Conservation (phyloP, 2,797 vertebrate genomes). For the Melanotaenia boesemani region DNA sequence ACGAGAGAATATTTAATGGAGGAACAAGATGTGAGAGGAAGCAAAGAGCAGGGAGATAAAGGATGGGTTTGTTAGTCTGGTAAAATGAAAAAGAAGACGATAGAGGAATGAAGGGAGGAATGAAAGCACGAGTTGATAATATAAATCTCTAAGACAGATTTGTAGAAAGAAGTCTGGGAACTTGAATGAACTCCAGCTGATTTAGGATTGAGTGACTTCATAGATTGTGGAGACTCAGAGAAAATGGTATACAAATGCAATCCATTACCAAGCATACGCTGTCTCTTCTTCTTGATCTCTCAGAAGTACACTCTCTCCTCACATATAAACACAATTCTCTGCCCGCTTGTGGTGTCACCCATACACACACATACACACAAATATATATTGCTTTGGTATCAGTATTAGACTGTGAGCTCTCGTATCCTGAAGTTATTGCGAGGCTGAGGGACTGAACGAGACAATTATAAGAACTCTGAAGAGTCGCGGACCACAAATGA, state of each 20-base stretch:
- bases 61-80: constrained; percentile 18
- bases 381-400: constrained; percentile 76
- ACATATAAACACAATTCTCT: constrained; percentile 55
- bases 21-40: constrained; percentile 1
- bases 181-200: constrained; percentile 56
- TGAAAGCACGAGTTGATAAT: constrained; percentile 18
- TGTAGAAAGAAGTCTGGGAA: constrained; percentile 37
- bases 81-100: constrained; percentile 5
- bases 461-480: constrained; percentile 87
- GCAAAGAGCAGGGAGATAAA: not conserved
- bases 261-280: constrained; percentile 68
- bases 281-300: constrained; percentile 67
- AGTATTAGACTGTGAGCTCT: constrained; percentile 81
- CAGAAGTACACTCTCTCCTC: constrained; percentile 58
- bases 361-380: constrained; percentile 68
- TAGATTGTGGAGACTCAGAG: constrained; percentile 62
- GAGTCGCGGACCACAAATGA: constrained; percentile 83
- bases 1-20: not conserved
- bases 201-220: constrained; percentile 58
- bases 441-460: constrained; percentile 81
- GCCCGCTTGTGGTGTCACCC: constrained; percentile 52
- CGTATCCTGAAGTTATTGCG: constrained; percentile 84
- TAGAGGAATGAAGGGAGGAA: constrained; percentile 15
- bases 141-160: constrained; percentile 35
- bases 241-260: constrained; percentile 76